A percentile compares a stretch with the other conserved stretches of the same genome.
Conservation (phyloP, 2,888 invertebrate genomes). For the Pammene aurita region DNA sequence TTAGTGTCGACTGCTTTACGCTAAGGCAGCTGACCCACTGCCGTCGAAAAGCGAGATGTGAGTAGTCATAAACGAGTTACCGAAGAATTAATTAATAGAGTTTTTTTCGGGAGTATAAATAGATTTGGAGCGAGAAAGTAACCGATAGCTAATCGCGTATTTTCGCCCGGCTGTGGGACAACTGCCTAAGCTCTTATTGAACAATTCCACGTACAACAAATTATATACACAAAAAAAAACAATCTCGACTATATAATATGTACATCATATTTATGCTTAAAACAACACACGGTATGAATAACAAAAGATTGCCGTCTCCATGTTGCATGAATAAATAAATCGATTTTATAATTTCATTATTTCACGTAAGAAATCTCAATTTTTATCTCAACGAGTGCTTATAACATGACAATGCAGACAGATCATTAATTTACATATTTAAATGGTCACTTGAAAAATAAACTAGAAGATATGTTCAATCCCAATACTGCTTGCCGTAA, state of each 20-base stretch:
- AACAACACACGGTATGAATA: slow-evolving; percentile 26
- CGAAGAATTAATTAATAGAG: not conserved
- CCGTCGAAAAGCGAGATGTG: not conserved
- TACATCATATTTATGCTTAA: slow-evolving; percentile 43
- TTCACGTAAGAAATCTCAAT: slow-evolving; percentile 9
- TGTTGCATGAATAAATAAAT: slow-evolving; percentile 9
- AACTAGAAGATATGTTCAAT: slow-evolving; percentile 1
- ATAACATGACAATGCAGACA: not conserved
- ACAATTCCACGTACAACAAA: slow-evolving; percentile 71
- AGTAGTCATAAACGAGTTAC: not conserved
- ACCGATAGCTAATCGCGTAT: not conserved
- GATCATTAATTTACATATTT: not conserved
- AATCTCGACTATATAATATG: slow-evolving; percentile 56
- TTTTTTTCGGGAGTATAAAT: not conserved
- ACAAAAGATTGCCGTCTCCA: slow-evolving; percentile 11
- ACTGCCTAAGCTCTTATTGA: slow-evolving; percentile 50
- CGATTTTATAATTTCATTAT: not conserved
- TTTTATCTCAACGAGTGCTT: not conserved
- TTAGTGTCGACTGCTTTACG: slow-evolving; percentile 40
- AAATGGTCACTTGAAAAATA: not conserved
- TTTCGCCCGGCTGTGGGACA: not conserved
- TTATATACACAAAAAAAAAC: slow-evolving; percentile 79
- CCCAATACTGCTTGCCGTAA: not conserved
- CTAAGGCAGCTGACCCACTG: slow-evolving; percentile 1
- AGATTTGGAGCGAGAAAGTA: not conserved